Evolutionary conservation across 2,113 vertebrate species (phyloP).

Genomic region (Crocuta crocuta): DNA sequence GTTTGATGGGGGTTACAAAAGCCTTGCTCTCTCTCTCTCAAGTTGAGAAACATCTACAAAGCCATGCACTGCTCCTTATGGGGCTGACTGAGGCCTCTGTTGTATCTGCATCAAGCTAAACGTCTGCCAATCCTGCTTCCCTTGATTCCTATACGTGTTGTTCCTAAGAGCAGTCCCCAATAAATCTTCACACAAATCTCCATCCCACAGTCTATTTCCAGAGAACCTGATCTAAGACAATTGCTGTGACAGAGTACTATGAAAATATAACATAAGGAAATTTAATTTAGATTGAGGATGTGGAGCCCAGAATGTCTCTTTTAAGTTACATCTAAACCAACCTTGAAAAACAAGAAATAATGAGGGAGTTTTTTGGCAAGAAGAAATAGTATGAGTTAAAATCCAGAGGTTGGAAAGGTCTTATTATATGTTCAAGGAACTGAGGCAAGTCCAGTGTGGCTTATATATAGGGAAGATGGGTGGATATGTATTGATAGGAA

Average conservation of each 20-base stretch:
- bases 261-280: neutral
- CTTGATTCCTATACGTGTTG: neutral
- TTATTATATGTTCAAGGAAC: neutral
- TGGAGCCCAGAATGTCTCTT: neutral
- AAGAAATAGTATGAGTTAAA: neutral
- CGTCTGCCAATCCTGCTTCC: neutral
- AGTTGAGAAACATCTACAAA: neutral
- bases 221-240: neutral
- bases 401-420: neutral
- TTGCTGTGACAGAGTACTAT: neutral
- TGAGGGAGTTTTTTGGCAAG: neutral
- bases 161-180: neutral
- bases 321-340: neutral
- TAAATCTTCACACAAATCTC: neutral
- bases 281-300: neutral
- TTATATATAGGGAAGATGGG: neutral
- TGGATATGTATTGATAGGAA: neutral
- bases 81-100: neutral
- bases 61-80: neutral
- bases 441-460: neutral
- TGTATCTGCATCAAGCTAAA: neutral
- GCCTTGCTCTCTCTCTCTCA: neutral
- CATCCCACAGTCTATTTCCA: neutral
- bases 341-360: neutral
- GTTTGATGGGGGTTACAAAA: neutral